Percentiles rank a stretch among this genome's conserved stretches.
phyloP scores from a whole-genome alignment of 2,888 invertebrate genomes.

The Ctenicera cuprea region DNA sequence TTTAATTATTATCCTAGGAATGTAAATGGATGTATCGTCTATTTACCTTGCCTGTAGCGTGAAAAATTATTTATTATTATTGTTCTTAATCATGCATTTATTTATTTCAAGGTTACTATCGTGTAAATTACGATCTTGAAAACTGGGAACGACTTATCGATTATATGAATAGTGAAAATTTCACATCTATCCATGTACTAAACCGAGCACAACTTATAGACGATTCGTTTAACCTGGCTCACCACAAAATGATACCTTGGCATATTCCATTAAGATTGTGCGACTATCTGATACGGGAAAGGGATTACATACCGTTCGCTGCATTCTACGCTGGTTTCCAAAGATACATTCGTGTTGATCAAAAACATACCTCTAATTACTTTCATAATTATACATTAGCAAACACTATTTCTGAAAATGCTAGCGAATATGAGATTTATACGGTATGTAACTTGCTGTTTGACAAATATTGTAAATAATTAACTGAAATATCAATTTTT shows the following conservation, averaged over 20 bases:
- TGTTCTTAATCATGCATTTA: no score
- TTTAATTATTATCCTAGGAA: no score
- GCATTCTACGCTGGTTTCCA: slow-evolving; percentile 74
- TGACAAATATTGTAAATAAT: background rate
- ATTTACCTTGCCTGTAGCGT: no score
- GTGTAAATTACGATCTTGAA: slow-evolving; percentile 81
- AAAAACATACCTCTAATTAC: background rate
- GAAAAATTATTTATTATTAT: no score
- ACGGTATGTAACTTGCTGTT: background rate
- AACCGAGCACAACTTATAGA: slow-evolving; percentile 87
- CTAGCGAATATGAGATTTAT: slow-evolving; percentile 1
- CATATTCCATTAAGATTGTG: slow-evolving; percentile 75
- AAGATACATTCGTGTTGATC: slow-evolving; percentile 66
- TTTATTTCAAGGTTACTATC: slow-evolving; percentile 76
- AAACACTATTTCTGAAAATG: background rate
- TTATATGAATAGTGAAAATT: slow-evolving; percentile 71
- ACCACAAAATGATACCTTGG: slow-evolving; percentile 76
- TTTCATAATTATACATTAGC: slow-evolving; percentile 20
- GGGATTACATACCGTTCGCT: slow-evolving; percentile 76
- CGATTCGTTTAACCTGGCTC: slow-evolving; percentile 81
- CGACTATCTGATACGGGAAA: slow-evolving; percentile 76
- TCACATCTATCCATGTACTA: slow-evolving; percentile 74
- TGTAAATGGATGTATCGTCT: no score
- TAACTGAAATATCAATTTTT: background rate
- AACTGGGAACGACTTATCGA: slow-evolving; percentile 79